A percentile compares a stretch with the other conserved stretches of the same genome.
phyloP scores from a whole-genome alignment of 2,797 vertebrate genomes.

The Erethizon dorsatum region DNA sequence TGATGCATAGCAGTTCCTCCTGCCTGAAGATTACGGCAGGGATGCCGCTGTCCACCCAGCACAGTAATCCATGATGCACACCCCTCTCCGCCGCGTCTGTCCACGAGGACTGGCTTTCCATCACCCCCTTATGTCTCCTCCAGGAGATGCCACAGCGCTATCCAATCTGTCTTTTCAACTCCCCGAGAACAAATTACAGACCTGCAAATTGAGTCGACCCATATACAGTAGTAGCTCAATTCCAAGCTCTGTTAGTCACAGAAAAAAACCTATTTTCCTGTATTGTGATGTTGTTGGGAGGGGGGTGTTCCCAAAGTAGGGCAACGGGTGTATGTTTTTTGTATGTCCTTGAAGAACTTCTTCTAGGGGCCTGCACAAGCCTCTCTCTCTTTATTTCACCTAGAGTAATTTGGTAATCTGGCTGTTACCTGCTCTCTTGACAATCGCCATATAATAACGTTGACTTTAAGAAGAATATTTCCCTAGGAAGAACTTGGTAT shows the following conservation, averaged over 20 bases:
- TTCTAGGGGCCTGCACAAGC: background rate
- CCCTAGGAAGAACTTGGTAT: background rate
- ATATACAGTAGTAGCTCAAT: constrained; percentile 52
- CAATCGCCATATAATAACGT: background rate
- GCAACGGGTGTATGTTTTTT: background rate
- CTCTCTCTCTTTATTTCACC: constrained; percentile 37
- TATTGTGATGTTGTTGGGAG: background rate
- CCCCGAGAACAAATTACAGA: constrained; percentile 74
- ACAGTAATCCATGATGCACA: background rate
- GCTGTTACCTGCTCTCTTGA: constrained; percentile 18
- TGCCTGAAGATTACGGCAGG: background rate
- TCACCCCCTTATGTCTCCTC: constrained; percentile 60
- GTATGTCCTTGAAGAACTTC: constrained; percentile 6
- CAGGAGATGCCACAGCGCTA: constrained; percentile 2
- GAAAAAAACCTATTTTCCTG: constrained; percentile 21
- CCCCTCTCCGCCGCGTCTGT: constrained; percentile 33
- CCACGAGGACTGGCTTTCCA: constrained; percentile 53
- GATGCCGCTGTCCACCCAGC: background rate
- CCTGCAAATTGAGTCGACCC: constrained; percentile 68
- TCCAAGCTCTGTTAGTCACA: constrained; percentile 67
- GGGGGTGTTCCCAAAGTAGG: constrained; percentile 23
- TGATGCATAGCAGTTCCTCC: background rate
- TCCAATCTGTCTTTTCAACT: constrained; percentile 73
- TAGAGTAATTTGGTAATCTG: background rate
- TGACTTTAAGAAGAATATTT: background rate